Conservation (phyloP, 2,113 vertebrate genomes). For the Rhagologus leucostigma region DNA sequence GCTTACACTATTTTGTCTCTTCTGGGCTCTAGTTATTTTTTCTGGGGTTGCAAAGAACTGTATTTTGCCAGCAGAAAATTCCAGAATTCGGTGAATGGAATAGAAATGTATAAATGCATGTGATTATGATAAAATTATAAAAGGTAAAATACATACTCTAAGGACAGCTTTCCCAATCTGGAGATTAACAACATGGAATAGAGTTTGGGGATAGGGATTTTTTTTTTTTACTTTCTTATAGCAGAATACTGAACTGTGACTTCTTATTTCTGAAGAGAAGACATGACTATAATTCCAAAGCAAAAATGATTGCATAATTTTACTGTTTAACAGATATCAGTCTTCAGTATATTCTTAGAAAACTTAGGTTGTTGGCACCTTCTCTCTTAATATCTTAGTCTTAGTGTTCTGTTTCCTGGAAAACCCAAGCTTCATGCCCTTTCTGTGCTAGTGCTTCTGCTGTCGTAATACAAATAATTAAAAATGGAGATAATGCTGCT, state of each 20-base stretch:
- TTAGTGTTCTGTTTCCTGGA: background rate
- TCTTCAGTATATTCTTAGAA: background rate
- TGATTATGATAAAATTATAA: background rate
- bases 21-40: background rate
- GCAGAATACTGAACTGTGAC: background rate
- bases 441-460: background rate
- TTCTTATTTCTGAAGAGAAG: background rate
- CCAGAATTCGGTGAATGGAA: background rate
- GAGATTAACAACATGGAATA: background rate
- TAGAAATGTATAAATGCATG: background rate
- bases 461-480: background rate
- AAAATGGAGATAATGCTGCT: background rate
- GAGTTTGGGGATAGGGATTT: rapidly evolving
- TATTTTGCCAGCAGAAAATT: background rate
- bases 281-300: background rate
- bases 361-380: background rate
- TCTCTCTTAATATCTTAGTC: background rate
- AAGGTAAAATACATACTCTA: background rate
- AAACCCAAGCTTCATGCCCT: background rate
- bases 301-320: background rate
- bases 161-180: background rate
- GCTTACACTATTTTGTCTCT: background rate
- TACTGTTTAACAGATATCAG: background rate
- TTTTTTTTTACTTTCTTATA: background rate
- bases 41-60: background rate